These are phyloP conservation scores for Ciona savignyi DNA, from an alignment of 23 tunicate species.

Conservation along the genomic window DNA sequence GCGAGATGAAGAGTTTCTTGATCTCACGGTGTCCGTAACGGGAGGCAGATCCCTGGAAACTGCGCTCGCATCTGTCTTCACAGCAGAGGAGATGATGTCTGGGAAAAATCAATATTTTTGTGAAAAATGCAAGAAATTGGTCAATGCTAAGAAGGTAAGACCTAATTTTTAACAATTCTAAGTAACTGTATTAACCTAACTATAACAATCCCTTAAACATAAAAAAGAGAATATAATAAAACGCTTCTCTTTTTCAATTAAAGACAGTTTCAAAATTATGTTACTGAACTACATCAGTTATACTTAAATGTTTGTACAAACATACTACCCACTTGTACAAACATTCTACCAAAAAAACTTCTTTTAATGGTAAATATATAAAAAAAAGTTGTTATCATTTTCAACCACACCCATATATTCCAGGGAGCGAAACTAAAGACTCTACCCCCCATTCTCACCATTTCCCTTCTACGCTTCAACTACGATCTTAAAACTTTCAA, in stretches of 20 bases:
- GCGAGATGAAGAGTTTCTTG: slow-evolving; percentile 38
- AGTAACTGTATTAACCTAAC: no score
- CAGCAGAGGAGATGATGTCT: slow-evolving; percentile 29
- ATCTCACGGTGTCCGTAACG: slow-evolving; percentile 36
- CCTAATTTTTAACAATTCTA: no score
- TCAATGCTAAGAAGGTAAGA: slow-evolving; percentile 36
- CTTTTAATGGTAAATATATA: no score
- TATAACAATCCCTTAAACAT: no score
- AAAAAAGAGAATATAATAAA: no score
- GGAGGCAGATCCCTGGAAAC: slow-evolving; percentile 4
- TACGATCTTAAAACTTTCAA: slow-evolving; percentile 22
- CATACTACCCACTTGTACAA: no score
- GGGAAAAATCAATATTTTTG: slow-evolving; percentile 56
- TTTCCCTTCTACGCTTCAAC: slow-evolving; percentile 33
- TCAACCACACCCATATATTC: not conserved
- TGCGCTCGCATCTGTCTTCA: slow-evolving; percentile 19
- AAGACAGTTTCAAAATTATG: no score
- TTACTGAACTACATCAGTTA: no score
- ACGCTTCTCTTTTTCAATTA: no score
- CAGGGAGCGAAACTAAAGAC: slow-evolving; percentile 34
- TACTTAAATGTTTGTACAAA: no score
- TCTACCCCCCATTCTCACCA: slow-evolving; percentile 30
- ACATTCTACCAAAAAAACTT: no score
- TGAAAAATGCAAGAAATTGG: slow-evolving; percentile 39
- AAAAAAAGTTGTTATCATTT: no score